A percentile compares a stretch with the other conserved stretches of the same genome.
phyloP scores from a whole-genome alignment of 2,888 invertebrate genomes.

The Polyommatus icarus region DNA sequence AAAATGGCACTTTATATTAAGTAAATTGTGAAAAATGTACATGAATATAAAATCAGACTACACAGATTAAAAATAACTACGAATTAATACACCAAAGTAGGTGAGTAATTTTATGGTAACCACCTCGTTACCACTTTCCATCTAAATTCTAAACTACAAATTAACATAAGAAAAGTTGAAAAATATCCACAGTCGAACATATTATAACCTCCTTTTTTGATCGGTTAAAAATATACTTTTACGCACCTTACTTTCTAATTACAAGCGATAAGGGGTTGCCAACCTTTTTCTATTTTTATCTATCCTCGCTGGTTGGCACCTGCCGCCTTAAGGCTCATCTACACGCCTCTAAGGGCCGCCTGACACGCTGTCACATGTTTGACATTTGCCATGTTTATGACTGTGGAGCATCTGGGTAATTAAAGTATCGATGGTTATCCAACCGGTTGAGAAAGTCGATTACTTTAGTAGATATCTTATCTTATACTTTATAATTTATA shows the following conservation, averaged over 20 bases:
- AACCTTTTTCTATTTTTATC: constrained; percentile 12
- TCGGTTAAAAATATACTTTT: not conserved
- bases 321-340: constrained; percentile 4
- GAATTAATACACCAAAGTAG: no score
- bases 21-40: no score
- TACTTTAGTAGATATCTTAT: not conserved
- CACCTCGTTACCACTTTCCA: no score
- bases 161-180: no score
- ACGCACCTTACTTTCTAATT: constrained; percentile 1
- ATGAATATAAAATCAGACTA: no score
- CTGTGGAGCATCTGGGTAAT: not conserved
- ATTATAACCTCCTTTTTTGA: no score
- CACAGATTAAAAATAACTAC: no score
- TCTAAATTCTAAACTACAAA: no score
- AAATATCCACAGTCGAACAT: no score
- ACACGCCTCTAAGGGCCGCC: constrained; percentile 10
- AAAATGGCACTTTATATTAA: no score
- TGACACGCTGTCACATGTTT: constrained; percentile 12
- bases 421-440: not conserved
- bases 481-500: not conserved
- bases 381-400: constrained; percentile 12
- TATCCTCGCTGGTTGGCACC: not conserved
- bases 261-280: not conserved
- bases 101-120: no score
- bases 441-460: not conserved